A percentile compares a stretch with the other conserved stretches of the same genome.
phyloP scores from a whole-genome alignment of 2,113 vertebrate species.

The Microcebus ravelobensis region DNA sequence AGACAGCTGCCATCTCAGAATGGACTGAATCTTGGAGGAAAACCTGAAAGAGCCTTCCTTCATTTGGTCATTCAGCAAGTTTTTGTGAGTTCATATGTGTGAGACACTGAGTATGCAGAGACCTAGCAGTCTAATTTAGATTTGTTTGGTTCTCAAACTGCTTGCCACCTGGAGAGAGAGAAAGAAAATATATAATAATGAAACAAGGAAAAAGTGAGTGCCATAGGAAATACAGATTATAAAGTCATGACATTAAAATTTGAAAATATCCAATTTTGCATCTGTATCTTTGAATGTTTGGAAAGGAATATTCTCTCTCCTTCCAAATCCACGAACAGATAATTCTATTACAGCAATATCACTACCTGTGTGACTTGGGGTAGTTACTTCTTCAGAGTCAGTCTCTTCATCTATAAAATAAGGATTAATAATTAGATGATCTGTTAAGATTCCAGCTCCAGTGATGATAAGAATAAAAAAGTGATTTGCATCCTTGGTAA shows the following conservation, averaged over 20 bases:
- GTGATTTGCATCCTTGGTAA: background rate
- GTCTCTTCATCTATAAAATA: background rate
- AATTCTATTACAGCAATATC: background rate
- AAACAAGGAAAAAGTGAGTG: background rate
- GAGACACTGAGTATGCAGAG: background rate
- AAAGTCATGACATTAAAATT: conserved; percentile 5
- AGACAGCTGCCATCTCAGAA: background rate
- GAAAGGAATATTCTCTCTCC: background rate
- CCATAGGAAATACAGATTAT: background rate
- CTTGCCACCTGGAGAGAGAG: background rate
- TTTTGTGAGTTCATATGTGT: background rate
- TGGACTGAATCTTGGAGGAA: background rate
- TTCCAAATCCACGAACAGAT: background rate
- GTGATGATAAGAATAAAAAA: background rate
- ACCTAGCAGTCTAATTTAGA: background rate
- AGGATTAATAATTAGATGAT: background rate
- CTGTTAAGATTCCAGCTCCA: background rate
- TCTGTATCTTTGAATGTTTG: background rate
- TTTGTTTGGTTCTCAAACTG: background rate
- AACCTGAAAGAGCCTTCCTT: background rate
- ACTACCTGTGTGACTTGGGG: background rate
- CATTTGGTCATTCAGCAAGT: background rate
- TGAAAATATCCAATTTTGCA: conserved; percentile 25
- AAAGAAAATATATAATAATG: background rate
- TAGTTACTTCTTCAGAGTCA: background rate